A percentile compares a stretch with the other conserved stretches of the same genome.
Conservation (phyloP, 2,113 vertebrate species). For the Gobio gobio region DNA sequence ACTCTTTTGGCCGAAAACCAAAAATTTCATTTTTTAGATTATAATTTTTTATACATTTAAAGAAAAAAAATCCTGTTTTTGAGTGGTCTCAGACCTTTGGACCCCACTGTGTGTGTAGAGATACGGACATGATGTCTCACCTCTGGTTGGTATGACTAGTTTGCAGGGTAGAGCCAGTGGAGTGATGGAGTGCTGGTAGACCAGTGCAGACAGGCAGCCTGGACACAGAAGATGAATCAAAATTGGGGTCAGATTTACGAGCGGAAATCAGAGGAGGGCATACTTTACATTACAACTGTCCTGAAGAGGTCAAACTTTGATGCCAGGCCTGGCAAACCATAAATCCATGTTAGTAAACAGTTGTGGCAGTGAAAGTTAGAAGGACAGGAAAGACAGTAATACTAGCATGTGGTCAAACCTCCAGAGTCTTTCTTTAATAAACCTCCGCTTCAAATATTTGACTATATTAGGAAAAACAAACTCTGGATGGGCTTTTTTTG, state of each 20-base stretch:
- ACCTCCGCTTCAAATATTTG: conserved; percentile 21
- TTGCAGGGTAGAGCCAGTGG: conserved; percentile 96
- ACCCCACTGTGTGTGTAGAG: neutral
- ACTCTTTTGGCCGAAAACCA: too few species aligned
- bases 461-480: conserved; percentile 26
- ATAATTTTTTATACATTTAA: neutral
- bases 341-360: neutral
- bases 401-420: neutral
- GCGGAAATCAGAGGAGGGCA: conserved; percentile 40
- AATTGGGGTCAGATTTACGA: conserved; percentile 44
- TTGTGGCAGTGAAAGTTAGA: neutral
- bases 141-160: conserved; percentile 92
- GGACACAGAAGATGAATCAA: conserved; percentile 35
- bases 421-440: conserved; percentile 6
- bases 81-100: neutral
- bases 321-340: conserved; percentile 11
- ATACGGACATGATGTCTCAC: conserved; percentile 70
- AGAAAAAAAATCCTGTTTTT: neutral
- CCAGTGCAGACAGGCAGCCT: conserved; percentile 96
- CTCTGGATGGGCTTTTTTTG: neutral
- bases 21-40: too few species aligned
- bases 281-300: conserved; percentile 24
- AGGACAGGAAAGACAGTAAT: neutral
- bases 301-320: conserved; percentile 32
- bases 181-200: conserved; percentile 98